Percentiles rank a stretch among this genome's conserved stretches.
These are phyloP conservation scores for Tridacna crocea DNA, from an alignment of 2,888 invertebrate genomes.

Conservation along the genomic window DNA sequence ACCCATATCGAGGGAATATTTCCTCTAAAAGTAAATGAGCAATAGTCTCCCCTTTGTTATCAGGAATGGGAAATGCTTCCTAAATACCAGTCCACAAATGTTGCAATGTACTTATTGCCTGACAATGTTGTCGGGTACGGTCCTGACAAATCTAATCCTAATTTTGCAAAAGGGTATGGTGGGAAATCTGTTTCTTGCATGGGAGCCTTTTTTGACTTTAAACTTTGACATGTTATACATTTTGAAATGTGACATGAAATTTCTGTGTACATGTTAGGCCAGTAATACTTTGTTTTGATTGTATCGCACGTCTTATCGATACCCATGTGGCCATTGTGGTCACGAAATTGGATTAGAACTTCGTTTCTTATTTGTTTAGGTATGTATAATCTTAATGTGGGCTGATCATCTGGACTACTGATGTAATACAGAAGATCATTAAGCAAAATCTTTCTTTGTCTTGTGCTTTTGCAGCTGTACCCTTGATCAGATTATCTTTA, in stretches of 20 bases:
- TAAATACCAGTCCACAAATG: constrained; percentile 31
- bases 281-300: constrained; percentile 10
- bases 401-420: too few species aligned
- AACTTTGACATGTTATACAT: constrained; percentile 41
- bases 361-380: not conserved
- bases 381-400: constrained; percentile 17
- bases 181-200: constrained; percentile 38
- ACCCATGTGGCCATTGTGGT: not conserved
- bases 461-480: constrained; percentile 3
- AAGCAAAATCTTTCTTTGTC: constrained; percentile 30
- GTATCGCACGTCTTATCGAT: constrained; percentile 3
- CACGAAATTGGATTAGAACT: not conserved
- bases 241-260: constrained; percentile 29
- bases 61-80: too few species aligned
- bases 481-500: constrained; percentile 14
- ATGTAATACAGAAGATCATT: constrained; percentile 53
- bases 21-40: too few species aligned
- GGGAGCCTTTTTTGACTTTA: constrained; percentile 11
- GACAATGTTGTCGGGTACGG: constrained; percentile 24
- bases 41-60: too few species aligned
- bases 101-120: constrained; percentile 34
- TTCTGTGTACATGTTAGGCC: too few species aligned
- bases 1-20: too few species aligned
- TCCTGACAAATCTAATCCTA: too few species aligned
- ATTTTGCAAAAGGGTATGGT: constrained; percentile 39